Evolutionary conservation across 1,140 invertebrate species (phyloP).

Genomic region (Lepeophtheirus salmonis): DNA sequence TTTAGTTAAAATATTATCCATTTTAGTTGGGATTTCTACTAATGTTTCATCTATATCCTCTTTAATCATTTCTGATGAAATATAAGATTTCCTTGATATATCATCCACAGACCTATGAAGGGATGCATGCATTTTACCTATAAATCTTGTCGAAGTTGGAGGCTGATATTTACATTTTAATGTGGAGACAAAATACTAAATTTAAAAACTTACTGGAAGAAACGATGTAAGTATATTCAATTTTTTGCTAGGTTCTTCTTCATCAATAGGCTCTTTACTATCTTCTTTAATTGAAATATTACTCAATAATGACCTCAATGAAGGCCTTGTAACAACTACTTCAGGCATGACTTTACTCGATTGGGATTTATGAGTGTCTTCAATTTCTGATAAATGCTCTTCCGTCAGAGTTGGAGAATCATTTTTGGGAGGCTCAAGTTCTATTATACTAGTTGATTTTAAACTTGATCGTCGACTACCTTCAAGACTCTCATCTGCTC

Average conservation of each 20-base stretch:
- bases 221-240: background rate
- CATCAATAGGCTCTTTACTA: background rate
- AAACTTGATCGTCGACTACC: background rate
- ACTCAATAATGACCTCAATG: background rate
- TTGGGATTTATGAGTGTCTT: background rate
- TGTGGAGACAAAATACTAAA: background rate
- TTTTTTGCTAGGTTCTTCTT: background rate
- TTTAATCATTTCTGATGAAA: background rate
- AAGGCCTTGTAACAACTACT: background rate
- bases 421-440: background rate
- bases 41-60: background rate
- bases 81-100: background rate
- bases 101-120: background rate
- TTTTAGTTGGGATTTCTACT: no score
- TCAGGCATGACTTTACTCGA: background rate
- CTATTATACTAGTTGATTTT: background rate
- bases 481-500: background rate
- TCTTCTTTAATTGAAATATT: background rate
- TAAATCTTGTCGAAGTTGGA: background rate
- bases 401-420: no score
- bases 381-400: no score
- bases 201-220: background rate
- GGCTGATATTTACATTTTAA: background rate
- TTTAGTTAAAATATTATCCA: no score
- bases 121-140: background rate